Base-by-base conservation (phyloP, 2,113 vertebrate species). In the Fulica atra region DNA sequence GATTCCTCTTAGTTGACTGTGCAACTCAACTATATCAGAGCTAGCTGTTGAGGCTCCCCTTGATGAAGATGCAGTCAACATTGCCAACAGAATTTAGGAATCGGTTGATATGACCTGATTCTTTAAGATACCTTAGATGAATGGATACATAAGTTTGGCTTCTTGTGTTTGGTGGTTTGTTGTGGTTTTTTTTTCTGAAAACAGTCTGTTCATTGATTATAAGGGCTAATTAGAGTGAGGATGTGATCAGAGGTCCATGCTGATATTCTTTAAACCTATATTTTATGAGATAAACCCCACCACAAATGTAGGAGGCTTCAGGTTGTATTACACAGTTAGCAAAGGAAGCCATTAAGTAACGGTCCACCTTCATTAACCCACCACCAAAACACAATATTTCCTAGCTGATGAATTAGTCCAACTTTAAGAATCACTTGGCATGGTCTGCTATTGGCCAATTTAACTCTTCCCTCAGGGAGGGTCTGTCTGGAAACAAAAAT, bases 181-280 rank as follows among this genome's bases (percentile, higher is more conserved):
- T 51, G 50, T 53, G 25, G 16, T 12, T 36, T 33, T 31, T 11
- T 61, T 77, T 59, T 57, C 4, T 54, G 28, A 35, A 89, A 85
- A 21, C 1, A 12, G 5, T 1, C 42, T 61, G 1, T 12, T 9
- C 3, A 5, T 72, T 73, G 13, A 42, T 24, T 81, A 2, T n/a
- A 84, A 89, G 51, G 11, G 4, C 5, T 63, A 16, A 26, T 73
- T 61, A 56, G 19, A 74, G 3, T 46, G 48, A 82, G 10, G 21
- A 61, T 21, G 7, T 74, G 2, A 25, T 91, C 33, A 69, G 38
- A 81, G 1, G 13, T 40, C 36, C n/a, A n/a, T 13, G 2, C 5
- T 79, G n/a, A 18, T 33, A 29, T 68, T 85, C 72, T 42, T 76
- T 12, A 31, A 16, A 44, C 7, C n/a, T 54, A 54, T 21, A 31